Evolutionary conservation across 2,888 invertebrate genomes (phyloP), one percentile per base, ranked within the genome.

Genomic region (Auanema sp.): DNA sequence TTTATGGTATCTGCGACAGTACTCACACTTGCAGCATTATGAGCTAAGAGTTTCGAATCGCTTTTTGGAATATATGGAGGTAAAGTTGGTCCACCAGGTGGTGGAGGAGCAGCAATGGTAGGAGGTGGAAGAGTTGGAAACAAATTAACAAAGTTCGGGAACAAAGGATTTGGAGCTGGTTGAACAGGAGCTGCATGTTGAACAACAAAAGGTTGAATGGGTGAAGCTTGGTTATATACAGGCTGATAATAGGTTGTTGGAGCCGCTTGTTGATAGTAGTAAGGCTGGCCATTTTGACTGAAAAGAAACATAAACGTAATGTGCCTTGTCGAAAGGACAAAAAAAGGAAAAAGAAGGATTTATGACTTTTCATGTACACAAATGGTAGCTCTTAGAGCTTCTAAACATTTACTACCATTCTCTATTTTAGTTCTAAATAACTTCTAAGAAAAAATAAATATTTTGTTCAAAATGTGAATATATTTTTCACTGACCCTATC

Each of bases 21-120:
- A 62, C 63, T 47, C 18, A 72, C 72, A 41, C 72, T 60, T n/a
- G 70, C 73, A 23, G 73, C 64, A 50, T 73, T 73, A 59, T 73
- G 73, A 53, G 73, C 73, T 24, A 73, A 52, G 10, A 73, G 60
- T 23, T 73, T 66, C 1, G 73, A 69, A 50, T 62, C 57, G 51
- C 57, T 43, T 49, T 62, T 62, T 10, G 62, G 44, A 1, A 49
- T 11, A 33, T 43, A 23, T 11, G 62, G 62, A 10, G 62, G 62
- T 11, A 57, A 42, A n/a, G 57, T 49, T 14, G 61, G 54, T 2
- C 55, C 55, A 24, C 61, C 62, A 33, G 54, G 23, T 25, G 14
- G 14, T n/a, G 33, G 33, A 33, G 33, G 42, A 2, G 60, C 52
- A 52, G 33, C 6, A 59, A 16, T n/a, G 2, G 21, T 16, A 47